These are phyloP conservation scores for Syngnathoides biaculeatus DNA, from an alignment of 2,113 vertebrate genomes.

Conservation along the genomic window DNA sequence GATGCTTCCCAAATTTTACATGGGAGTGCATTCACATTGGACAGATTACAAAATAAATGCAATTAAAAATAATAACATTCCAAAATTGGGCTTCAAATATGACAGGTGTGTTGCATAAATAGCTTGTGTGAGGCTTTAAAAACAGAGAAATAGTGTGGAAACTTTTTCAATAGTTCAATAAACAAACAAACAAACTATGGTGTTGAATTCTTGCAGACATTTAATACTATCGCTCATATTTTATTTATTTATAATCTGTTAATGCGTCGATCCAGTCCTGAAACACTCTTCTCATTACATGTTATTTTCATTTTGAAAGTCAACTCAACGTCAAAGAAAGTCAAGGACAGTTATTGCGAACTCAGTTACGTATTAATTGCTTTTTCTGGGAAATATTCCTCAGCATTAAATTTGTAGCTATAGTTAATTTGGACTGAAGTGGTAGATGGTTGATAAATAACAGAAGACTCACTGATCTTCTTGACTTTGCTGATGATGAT, in stretches of 20 bases:
- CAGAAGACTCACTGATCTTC: not conserved
- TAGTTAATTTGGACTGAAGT: not conserved
- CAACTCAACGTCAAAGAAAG: no score
- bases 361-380: not conserved
- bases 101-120: constrained; percentile 4
- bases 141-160: constrained; percentile 5
- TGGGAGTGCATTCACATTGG: constrained; percentile 9
- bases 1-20: constrained; percentile 4
- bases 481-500: not conserved
- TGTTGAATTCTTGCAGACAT: not conserved
- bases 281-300: not conserved
- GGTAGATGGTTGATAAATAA: not conserved
- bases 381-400: not conserved
- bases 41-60: constrained; percentile 12
- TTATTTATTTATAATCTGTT: not conserved
- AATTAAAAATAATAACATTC: constrained; percentile 10
- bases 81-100: constrained; percentile 11
- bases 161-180: not conserved
- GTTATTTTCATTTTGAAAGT: not conserved
- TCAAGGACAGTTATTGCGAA: not conserved
- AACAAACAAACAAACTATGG: not conserved
- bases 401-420: not conserved
- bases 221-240: not conserved
- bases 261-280: not conserved
- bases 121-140: not conserved